Percentiles rank a stretch among this genome's conserved stretches.
phyloP scores from a whole-genome alignment of 2,113 vertebrate genomes.

The Chitala chitala region DNA sequence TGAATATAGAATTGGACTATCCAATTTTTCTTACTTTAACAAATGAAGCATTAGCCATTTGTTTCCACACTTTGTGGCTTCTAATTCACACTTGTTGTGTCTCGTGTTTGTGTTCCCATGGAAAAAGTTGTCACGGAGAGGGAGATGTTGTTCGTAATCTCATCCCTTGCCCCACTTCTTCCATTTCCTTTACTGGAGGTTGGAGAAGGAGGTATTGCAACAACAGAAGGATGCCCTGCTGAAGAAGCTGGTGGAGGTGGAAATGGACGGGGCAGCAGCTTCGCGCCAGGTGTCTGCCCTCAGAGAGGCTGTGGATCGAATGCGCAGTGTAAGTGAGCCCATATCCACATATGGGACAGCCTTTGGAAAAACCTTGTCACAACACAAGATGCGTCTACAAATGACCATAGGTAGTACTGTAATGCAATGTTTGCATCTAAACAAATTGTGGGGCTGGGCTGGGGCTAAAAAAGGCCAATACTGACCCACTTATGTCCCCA shows the following conservation, averaged over 20 bases:
- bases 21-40: too few species aligned
- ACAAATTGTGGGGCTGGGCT: too few species aligned
- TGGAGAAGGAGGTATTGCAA: conserved; percentile 60
- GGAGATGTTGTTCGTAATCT: background rate
- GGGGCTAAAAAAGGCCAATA: too few species aligned
- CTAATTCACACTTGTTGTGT: too few species aligned
- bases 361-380: too few species aligned
- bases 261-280: conserved; percentile 80
- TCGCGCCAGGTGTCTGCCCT: conserved; percentile 75
- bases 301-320: conserved; percentile 65
- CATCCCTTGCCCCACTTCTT: background rate
- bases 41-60: too few species aligned
- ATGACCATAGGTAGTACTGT: background rate
- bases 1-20: too few species aligned
- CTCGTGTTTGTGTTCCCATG: too few species aligned
- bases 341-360: too few species aligned
- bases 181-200: conserved; percentile 42
- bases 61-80: too few species aligned
- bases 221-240: conserved; percentile 71
- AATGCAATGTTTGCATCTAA: background rate
- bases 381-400: background rate
- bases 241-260: conserved; percentile 75
- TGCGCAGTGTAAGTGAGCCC: conserved; percentile 62
- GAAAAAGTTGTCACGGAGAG: too few species aligned
- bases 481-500: too few species aligned